phyloP scores from a whole-genome alignment of 2,113 vertebrate species.

The Chaetops frenatus region DNA sequence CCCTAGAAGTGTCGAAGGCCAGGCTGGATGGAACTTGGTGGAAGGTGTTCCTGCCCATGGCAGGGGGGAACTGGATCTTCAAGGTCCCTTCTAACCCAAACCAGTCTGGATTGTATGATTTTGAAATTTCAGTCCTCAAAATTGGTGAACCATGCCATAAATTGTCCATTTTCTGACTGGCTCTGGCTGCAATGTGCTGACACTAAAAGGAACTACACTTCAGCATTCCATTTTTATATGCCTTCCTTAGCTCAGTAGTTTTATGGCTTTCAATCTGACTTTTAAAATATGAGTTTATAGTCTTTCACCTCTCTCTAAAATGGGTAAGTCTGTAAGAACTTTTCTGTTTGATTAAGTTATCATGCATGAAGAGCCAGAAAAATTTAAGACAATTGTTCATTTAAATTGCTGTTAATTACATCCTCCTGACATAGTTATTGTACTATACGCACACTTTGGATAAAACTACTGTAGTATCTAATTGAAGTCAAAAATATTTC shows the following conservation, averaged over 20 bases:
- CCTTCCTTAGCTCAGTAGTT: constrained; percentile 10
- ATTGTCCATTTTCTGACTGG: not conserved
- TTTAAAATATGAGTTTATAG: constrained; percentile 26
- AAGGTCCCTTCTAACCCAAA: not conserved
- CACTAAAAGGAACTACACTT: not conserved
- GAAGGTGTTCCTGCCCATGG: not conserved
- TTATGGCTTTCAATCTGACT: constrained; percentile 17
- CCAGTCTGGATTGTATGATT: not conserved
- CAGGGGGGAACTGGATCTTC: not conserved
- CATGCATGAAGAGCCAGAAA: constrained; percentile 61
- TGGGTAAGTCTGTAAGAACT: constrained; percentile 48
- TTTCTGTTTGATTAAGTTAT: constrained; percentile 71
- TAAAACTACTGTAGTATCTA: constrained; percentile 62
- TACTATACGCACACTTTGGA: constrained; percentile 57
- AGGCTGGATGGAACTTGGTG: rapidly evolving
- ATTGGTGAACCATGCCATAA: not conserved
- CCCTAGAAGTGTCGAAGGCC: not conserved
- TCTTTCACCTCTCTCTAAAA: constrained; percentile 24
- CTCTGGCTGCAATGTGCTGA: not conserved
- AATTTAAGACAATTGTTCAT: constrained; percentile 71
- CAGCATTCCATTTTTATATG: not conserved
- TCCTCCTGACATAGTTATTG: constrained; percentile 62
- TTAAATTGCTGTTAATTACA: constrained; percentile 70
- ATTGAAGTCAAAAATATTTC: constrained; percentile 72
- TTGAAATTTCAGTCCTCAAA: not conserved